Percentiles rank a stretch among this genome's conserved stretches.
phyloP scores from a whole-genome alignment of 2,888 invertebrate genomes.

The Tachina lurida region DNA sequence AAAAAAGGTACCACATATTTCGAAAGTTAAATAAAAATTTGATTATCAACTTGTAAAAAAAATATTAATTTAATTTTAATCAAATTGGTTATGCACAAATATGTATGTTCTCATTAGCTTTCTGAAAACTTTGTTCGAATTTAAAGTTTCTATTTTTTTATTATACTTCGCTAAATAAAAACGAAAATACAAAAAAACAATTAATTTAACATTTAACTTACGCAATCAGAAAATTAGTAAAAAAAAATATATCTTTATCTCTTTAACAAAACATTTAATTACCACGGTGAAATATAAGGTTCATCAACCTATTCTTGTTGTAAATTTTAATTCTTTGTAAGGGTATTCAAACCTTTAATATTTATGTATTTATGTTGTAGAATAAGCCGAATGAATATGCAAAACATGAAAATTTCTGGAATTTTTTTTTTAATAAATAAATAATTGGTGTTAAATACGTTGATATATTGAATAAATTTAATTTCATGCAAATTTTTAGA shows the following conservation, averaged over 20 bases:
- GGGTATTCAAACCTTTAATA: not conserved
- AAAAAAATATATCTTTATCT: not conserved
- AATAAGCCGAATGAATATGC: too few relatives aligned
- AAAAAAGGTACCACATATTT: too few relatives aligned
- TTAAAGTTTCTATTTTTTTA: not conserved
- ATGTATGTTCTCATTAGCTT: not conserved
- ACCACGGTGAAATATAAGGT: constrained; percentile 8
- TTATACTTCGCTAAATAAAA: constrained; percentile 19
- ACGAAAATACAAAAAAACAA: constrained; percentile 1
- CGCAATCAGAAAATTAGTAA: constrained; percentile 26
- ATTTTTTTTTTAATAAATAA: too few relatives aligned
- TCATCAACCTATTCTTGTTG: constrained; percentile 39
- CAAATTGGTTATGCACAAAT: not conserved
- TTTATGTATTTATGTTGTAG: too few relatives aligned
- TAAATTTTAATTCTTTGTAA: not conserved
- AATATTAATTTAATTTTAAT: not conserved
- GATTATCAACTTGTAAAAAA: not conserved
- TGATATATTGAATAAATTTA: too few relatives aligned
- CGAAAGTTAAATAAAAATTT: too few relatives aligned
- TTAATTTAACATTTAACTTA: constrained; percentile 23
- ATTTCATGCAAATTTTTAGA: too few relatives aligned
- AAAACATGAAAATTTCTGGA: too few relatives aligned
- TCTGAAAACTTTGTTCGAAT: not conserved
- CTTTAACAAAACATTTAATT: constrained; percentile 28
- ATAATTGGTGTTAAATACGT: too few relatives aligned